phyloP scores from a whole-genome alignment of 2,797 vertebrate species.

The Staurois parvus region DNA sequence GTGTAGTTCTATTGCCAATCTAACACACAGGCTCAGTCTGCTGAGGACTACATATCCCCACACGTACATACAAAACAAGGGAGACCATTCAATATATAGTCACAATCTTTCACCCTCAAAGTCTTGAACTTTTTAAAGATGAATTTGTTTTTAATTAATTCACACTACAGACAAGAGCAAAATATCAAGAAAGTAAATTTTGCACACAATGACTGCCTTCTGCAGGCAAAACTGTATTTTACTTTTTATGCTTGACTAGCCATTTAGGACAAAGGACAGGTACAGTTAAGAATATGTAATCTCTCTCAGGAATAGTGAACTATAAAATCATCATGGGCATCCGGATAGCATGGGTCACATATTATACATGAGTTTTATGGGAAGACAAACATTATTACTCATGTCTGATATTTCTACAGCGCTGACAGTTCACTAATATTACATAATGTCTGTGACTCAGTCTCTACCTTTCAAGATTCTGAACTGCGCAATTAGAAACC shows the following conservation, averaged over 20 bases:
- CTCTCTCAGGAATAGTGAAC: not conserved
- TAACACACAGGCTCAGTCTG: too few species aligned
- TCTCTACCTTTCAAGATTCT: not conserved
- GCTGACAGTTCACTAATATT: not conserved
- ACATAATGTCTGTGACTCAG: slow-evolving; percentile 1
- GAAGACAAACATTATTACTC: slow-evolving; percentile 1
- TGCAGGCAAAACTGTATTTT: not conserved
- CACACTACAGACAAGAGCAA: slow-evolving; percentile 38
- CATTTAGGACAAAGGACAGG: slow-evolving; percentile 37
- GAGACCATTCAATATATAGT: slow-evolving; percentile 5
- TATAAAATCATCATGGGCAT: not conserved
- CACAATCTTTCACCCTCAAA: slow-evolving; percentile 22
- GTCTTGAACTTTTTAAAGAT: slow-evolving; percentile 50
- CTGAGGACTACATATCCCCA: too few species aligned
- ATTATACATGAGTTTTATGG: not conserved
- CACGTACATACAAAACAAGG: not conserved
- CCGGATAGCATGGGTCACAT: not conserved
- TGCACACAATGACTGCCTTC: slow-evolving; percentile 24
- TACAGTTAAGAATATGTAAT: slow-evolving; percentile 21
- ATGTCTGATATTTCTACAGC: not conserved
- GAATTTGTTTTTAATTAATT: slow-evolving; percentile 55
- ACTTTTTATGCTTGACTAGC: slow-evolving; percentile 23
- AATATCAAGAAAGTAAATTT: slow-evolving; percentile 51
- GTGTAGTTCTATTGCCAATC: too few species aligned
- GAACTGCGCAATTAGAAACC: not conserved